Evolutionary conservation across 2,797 vertebrate genomes (phyloP).

Genomic region (Tragopan temminckii): DNA sequence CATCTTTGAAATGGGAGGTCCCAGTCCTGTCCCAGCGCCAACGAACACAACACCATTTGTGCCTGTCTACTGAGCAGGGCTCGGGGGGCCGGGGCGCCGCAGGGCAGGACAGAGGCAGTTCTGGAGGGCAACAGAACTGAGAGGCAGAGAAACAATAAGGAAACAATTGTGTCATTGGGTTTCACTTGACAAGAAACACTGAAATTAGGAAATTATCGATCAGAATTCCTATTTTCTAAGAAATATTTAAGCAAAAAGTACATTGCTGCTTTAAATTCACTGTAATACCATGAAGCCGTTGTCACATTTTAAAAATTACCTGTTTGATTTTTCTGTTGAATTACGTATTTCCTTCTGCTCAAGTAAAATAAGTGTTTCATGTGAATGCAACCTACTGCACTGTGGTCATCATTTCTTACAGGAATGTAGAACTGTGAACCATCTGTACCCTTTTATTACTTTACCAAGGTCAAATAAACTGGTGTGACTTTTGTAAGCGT

Average conservation of each 20-base stretch:
- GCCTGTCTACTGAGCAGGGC: constrained; percentile 47
- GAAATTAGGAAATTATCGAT: not conserved
- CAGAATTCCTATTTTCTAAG: not conserved
- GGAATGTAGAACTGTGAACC: constrained; percentile 77
- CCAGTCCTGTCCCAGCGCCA: constrained; percentile 3
- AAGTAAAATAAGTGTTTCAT: constrained; percentile 57
- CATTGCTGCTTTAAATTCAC: constrained; percentile 72
- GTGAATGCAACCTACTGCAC: constrained; percentile 75
- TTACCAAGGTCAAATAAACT: constrained; percentile 81
- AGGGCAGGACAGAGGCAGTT: not conserved
- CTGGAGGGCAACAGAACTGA: not conserved
- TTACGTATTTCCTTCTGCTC: constrained; percentile 49
- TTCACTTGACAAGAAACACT: not conserved
- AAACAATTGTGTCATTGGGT: not conserved
- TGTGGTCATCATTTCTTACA: constrained; percentile 76
- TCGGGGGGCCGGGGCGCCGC: not conserved
- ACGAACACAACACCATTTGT: constrained; percentile 13
- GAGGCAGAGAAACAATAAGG: not conserved
- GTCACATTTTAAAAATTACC: constrained; percentile 29
- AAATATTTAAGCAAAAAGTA: constrained; percentile 25
- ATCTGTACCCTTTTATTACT: constrained; percentile 82
- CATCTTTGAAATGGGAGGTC: constrained; percentile 15
- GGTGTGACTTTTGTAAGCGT: constrained; percentile 80
- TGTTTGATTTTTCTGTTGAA: constrained; percentile 55
- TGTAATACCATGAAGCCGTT: not conserved